Conservation (phyloP, 2,113 vertebrate species). For the Hippotragus niger region DNA sequence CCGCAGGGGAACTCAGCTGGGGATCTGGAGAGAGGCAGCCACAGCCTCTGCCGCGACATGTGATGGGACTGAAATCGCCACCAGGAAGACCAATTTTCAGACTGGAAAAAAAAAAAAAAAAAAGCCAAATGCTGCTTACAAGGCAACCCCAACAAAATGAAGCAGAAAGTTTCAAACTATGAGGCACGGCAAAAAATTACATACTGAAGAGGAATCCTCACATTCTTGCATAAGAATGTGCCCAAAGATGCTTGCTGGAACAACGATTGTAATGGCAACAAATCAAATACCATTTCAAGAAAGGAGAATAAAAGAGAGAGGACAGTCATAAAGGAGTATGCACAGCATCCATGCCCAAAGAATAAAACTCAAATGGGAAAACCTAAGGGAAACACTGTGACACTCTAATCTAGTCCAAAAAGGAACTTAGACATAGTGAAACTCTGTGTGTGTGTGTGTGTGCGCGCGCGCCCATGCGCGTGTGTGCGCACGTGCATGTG, state of each 20-base stretch:
- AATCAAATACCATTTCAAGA: not conserved
- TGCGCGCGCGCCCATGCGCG: not conserved
- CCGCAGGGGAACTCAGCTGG: no score
- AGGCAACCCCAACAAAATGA: not conserved
- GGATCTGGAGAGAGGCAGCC: not conserved
- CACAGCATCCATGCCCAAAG: no score
- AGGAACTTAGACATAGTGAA: not conserved
- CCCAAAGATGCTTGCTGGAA: not conserved
- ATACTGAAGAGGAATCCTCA: not conserved
- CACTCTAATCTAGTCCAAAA: not conserved
- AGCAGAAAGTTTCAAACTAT: not conserved
- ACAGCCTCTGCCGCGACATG: no score
- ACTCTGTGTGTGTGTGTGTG: not conserved
- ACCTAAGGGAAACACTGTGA: not conserved
- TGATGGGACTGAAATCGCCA: not conserved
- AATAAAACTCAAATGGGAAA: not conserved
- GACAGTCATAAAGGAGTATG: no score
- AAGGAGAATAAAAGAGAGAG: not conserved
- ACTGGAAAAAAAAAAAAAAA: not conserved
- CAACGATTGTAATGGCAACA: not conserved
- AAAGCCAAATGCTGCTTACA: not conserved
- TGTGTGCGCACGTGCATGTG: accelerated
- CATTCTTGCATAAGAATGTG: not conserved
- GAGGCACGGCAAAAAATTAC: not conserved
- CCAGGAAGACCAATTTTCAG: not conserved